Evolutionary conservation across 2,113 vertebrate genomes (phyloP), one percentile per base, ranked within the genome.

Genomic region (Dascyllus trimaculatus): DNA sequence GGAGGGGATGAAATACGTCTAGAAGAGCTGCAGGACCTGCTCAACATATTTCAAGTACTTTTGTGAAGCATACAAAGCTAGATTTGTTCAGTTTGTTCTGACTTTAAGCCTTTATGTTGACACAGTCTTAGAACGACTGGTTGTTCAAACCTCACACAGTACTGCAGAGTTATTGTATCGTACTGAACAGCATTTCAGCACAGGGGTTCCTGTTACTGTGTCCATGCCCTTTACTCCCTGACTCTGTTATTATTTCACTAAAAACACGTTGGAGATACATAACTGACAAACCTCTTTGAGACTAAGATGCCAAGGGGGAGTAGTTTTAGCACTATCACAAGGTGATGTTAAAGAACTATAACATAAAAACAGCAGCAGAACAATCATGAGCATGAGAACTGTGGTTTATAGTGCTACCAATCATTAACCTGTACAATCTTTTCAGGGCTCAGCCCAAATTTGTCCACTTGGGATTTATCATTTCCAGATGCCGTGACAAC

Each of bases 381-480:
- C 2, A 66, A 61, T 5, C 25, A 15, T 14, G 9, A 65, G 17
- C 5, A 9, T 6, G 24, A 43, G 5, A 4, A 40, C 58, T 61
- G 19, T 1, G 3, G 11, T 51, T 75, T 59, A 60, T 10, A 18
- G 46, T 18, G 6, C 45, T 49, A 78, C 21, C 58, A 92, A 91
- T 91, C 48, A 89, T 93, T 92, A 84, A 93, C 88, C 43, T n/a
- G 7, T 0, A 29, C 77, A 76, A 56, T 65, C 82, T 74, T 62
- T 18, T 54, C 53, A 54, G 26, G 14, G 57, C 49, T 83, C 52
- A 11, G 59, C 65, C 85, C 61, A 76, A 85, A 88, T 60, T 66
- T 26, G 35, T 61, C 54, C 24, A 24, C 62, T 75, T 21, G 43
- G 67, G 69, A 77, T 78, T 81, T 76, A 85, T 89, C 81, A 77